A percentile compares a stretch with the other conserved stretches of the same genome.
These are phyloP conservation scores for Semnopithecus entellus DNA, from an alignment of 2,113 vertebrate genomes.

Conservation along the genomic window DNA sequence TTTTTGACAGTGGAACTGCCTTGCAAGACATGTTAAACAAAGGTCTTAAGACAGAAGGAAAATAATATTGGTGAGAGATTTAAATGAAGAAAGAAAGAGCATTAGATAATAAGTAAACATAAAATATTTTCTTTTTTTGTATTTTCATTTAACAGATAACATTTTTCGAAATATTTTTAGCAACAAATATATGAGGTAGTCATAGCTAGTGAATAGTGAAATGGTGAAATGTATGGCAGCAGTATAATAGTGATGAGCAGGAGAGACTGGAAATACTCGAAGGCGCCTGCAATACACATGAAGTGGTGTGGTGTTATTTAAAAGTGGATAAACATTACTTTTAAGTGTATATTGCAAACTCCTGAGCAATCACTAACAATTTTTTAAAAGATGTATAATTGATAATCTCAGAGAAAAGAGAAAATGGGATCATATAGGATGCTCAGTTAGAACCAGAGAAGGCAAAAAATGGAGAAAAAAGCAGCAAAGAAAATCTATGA, in stretches of 20 bases:
- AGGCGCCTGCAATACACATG: too few species aligned
- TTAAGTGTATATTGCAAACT: neutral
- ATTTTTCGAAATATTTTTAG: neutral
- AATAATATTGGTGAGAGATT: neutral
- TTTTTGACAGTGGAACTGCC: neutral
- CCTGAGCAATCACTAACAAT: neutral
- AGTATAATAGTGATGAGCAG: neutral
- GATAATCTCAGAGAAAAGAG: neutral
- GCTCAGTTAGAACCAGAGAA: neutral
- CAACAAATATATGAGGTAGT: neutral
- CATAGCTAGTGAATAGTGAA: neutral
- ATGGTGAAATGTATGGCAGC: neutral
- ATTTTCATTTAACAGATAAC: neutral
- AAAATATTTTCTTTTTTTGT: neutral
- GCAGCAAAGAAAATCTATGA: neutral
- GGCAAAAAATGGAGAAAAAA: neutral
- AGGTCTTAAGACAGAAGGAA: neutral
- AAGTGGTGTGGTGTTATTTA: neutral
- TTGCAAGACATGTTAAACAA: neutral
- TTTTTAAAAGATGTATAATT: neutral
- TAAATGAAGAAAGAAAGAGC: neutral
- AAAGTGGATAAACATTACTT: neutral
- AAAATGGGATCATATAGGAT: neutral
- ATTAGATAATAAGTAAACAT: neutral
- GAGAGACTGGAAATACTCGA: neutral